Evolutionary conservation across 2,797 vertebrate genomes (phyloP).

Genomic region (Sebastes kiyomatsui): DNA sequence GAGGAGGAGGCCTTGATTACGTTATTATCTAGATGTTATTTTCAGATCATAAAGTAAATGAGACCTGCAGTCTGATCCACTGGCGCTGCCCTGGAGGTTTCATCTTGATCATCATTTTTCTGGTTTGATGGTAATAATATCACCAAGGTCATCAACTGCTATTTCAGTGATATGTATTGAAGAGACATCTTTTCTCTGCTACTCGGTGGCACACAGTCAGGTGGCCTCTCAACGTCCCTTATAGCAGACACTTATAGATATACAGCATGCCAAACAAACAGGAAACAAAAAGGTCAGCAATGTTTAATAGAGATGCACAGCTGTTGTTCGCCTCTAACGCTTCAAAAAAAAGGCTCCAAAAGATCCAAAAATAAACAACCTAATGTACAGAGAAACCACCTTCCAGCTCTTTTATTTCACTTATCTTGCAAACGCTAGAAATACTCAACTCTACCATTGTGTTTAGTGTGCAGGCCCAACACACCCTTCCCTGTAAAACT

Average conservation of each 20-base stretch:
- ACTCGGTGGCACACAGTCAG: neutral
- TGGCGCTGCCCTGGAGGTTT: constrained; percentile 10
- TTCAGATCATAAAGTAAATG: constrained; percentile 28
- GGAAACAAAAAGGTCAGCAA: constrained; percentile 31
- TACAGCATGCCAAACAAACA: constrained; percentile 19
- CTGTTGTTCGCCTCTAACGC: neutral
- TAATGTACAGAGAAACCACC: neutral
- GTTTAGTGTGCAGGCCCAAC: neutral
- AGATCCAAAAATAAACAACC: neutral
- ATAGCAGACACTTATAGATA: neutral
- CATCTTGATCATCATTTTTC: constrained; percentile 25
- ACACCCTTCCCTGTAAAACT: neutral
- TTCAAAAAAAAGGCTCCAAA: neutral
- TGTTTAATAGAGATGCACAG: neutral
- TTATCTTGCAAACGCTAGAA: neutral
- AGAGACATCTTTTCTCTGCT: constrained; percentile 9
- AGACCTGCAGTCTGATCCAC: constrained; percentile 18
- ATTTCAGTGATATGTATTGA: neutral
- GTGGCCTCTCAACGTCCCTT: neutral
- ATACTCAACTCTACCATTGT: neutral
- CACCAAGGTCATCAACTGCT: constrained; percentile 25
- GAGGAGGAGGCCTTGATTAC: constrained; percentile 20
- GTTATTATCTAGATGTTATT: constrained; percentile 33
- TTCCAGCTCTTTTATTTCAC: neutral
- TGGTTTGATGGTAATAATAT: constrained; percentile 33